Evolutionary conservation across 2,888 invertebrate species (phyloP), one percentile per base, ranked within the genome.

Genomic region (Iphiclides podalirius): DNA sequence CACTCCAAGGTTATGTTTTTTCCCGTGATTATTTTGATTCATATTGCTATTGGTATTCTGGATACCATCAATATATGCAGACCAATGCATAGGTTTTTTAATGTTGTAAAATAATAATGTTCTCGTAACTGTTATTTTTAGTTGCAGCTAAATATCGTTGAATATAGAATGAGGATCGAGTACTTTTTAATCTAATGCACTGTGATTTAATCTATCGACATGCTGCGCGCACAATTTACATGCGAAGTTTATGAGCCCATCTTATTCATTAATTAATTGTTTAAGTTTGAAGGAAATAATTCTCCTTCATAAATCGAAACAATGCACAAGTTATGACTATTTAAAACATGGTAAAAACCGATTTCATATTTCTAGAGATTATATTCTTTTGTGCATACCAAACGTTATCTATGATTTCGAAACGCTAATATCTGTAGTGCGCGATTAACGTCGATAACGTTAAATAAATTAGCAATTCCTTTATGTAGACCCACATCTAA

Each of bases 371-470:
- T 20, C 20, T 1, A 41, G 8, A 20, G 20, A 36, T 31, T 26
- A 9, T 13, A 41, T 47, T 28, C 41, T 42, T 42, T 47, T 42
- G 41, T 41, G 17, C 36, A 42, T 37, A 42, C 15, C 35, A 31
- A 13, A 15, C 35, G 40, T 47, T 47, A 47, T 47, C 47, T 26
- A 16, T 9, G 12, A 15, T 47, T 26, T 47, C 16, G 35, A 47
- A 40, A 47, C 23, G 11, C 37, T 48, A 38, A 37, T 43, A 42
- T 26, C 48, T 16, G 20, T 35, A 14, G 33, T 44, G 15, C 39
- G 35, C 17, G 44, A 49, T 49, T 39, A 49, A 49, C 23, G 11
- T 16, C 39, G 49, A 49, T 49, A 49, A 49, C 49, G 35, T 7
- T 34, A 23, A 16, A 43, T 38, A 49, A 43, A 49, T 43, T 44